A percentile compares a stretch with the other conserved stretches of the same genome.
phyloP scores from a whole-genome alignment of 2,113 vertebrate species.

The Dissostichus mawsoni region DNA sequence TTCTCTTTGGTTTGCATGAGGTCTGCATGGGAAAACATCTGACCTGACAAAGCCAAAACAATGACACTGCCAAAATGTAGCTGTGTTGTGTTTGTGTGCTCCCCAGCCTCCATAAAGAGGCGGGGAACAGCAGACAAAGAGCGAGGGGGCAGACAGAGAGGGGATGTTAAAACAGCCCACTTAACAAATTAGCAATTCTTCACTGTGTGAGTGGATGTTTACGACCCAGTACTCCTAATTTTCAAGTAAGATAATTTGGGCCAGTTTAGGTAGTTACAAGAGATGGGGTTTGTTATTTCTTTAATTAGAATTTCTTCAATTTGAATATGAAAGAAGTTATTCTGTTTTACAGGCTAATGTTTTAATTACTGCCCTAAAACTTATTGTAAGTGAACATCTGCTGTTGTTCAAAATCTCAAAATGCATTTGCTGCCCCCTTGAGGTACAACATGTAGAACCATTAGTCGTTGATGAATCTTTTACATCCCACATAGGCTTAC shows the following conservation, averaged over 20 bases:
- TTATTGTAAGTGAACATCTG: conserved; percentile 6
- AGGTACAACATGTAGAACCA: conserved; percentile 19
- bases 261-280: background rate
- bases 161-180: conserved; percentile 62
- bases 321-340: conserved; percentile 6
- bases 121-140: conserved; percentile 57
- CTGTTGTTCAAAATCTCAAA: background rate
- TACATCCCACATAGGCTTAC: background rate
- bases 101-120: conserved; percentile 58
- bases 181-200: conserved; percentile 69
- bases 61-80: conserved; percentile 63
- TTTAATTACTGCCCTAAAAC: conserved; percentile 17
- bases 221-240: conserved; percentile 3
- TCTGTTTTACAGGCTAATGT: background rate
- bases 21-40: conserved; percentile 66
- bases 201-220: conserved; percentile 47
- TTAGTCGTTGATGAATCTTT: no score
- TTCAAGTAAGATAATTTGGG: background rate
- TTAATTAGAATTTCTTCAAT: background rate
- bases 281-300: background rate
- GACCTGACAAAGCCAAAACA: conserved; percentile 73
- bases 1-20: conserved; percentile 52
- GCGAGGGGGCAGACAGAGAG: conserved; percentile 46
- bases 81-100: conserved; percentile 60
- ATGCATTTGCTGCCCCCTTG: conserved; percentile 58